A percentile compares a stretch with the other conserved stretches of the same genome.
These are phyloP conservation scores for Cerastoderma edule DNA, from an alignment of 2,888 invertebrate species.

Conservation along the genomic window DNA sequence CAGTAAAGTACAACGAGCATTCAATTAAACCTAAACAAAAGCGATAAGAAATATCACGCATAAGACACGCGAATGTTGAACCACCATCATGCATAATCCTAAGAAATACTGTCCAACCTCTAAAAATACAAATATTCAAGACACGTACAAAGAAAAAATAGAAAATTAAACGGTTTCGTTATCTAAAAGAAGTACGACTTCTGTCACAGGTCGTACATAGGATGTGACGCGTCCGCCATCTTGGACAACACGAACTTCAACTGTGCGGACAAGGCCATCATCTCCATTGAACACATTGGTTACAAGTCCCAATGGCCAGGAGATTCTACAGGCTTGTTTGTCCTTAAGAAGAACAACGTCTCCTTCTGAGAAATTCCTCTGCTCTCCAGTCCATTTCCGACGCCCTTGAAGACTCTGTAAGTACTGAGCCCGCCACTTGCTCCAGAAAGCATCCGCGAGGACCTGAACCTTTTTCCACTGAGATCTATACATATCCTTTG, in stretches of 20 bases:
- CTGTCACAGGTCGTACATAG: no score
- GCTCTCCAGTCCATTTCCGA: slow-evolving; percentile 30
- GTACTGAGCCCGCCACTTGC: slow-evolving; percentile 37
- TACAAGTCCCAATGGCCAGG: slow-evolving; percentile 42
- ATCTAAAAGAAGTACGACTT: no score
- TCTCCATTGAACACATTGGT: slow-evolving; percentile 22
- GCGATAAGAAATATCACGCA: no score
- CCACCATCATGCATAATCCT: no score
- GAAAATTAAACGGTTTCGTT: no score
- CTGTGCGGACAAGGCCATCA: slow-evolving; percentile 34
- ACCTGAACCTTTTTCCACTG: slow-evolving; percentile 41
- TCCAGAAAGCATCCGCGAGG: slow-evolving; percentile 44
- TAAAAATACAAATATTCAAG: no score
- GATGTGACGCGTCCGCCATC: slow-evolving; percentile 10
- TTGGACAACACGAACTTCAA: slow-evolving; percentile 31
- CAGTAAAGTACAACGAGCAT: no score
- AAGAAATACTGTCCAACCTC: no score
- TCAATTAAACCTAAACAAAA: no score
- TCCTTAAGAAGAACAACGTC: slow-evolving; percentile 46
- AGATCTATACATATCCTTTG: slow-evolving; percentile 28
- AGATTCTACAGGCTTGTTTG: slow-evolving; percentile 21
- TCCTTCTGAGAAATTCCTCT: slow-evolving; percentile 26
- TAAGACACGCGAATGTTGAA: no score
- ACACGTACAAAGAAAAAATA: no score
- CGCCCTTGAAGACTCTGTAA: slow-evolving; percentile 36